Base-by-base conservation (phyloP, 2,888 invertebrate species). In the Coelogynopora nodosa region DNA sequence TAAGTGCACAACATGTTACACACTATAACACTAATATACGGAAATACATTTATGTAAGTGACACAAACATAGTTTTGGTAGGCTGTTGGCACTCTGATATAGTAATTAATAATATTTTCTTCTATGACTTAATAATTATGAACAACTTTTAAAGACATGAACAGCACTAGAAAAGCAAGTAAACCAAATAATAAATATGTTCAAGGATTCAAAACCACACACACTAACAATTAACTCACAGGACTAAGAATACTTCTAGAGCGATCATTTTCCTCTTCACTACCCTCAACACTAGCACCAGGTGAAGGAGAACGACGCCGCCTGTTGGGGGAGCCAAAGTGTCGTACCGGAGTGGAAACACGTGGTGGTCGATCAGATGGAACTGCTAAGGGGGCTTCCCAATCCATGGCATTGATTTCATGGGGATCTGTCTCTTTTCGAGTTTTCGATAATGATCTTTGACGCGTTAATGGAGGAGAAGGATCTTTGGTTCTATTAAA, bases 201-300 rank as follows among this genome's bases (percentile, higher is more conserved):
- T 74, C 23, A 74, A 23, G 18, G 10, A 74, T 26, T 74, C 2
- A 23, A 23, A 23, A 2, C 23, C 5, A 26, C 5, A 13, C 18
- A 74, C 2, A n/a, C 5, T 74, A 74, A 74, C 23, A 74, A n/a
- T 74, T n/a, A 74, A 13, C 74, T 74, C 23, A 74, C 74, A 23
- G 74, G 74, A 74, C 74, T 74, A 26, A 74, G 18, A 74, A 74
- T 74, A 74, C 74, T 74, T 74, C 74, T 5, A 26, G 74, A 74
- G 5, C 74, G 74, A 74, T 74, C 74, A 74, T 74, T 74, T 23
- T 74, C 74, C 23, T 74, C 74, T 74, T 74, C 74, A 74, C 74
- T 74, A 23, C 27, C 74, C 27, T 26, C 74, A 23, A 26, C 23
- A 26, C 74, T 74, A 74, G 23, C 23, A 13, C 18, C 74, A 23